Conservation (phyloP, 2,113 vertebrate genomes). For the Copsychus sechellarum region DNA sequence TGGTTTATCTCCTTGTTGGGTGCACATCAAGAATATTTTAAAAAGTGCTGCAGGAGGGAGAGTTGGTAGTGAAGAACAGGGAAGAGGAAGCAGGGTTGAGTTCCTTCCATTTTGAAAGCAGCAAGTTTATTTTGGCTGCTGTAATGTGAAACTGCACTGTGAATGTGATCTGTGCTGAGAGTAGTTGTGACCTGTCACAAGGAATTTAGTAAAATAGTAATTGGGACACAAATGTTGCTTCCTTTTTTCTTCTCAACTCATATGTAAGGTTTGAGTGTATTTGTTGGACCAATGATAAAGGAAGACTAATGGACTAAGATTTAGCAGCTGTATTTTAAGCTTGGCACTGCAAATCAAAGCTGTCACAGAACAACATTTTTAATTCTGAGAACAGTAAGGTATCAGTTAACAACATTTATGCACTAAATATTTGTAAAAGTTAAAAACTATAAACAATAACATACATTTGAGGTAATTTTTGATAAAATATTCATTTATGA, state of each 20-base stretch:
- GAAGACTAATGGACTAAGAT: neutral
- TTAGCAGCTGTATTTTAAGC: neutral
- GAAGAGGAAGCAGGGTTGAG: conserved; percentile 31
- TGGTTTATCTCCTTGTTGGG: neutral
- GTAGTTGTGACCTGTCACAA: conserved; percentile 12
- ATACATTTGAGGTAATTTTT: neutral
- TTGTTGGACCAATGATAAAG: neutral
- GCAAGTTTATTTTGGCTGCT: conserved; percentile 51
- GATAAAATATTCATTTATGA: neutral
- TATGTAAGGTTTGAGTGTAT: neutral
- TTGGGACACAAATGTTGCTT: neutral
- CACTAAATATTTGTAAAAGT: neutral
- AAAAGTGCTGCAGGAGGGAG: neutral
- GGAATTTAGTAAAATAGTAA: conserved; percentile 1
- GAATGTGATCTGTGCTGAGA: neutral
- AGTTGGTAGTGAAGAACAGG: neutral
- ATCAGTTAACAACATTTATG: neutral
- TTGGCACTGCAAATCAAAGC: neutral
- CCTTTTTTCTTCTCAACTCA: neutral
- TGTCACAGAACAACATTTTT: neutral
- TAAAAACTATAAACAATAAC: neutral
- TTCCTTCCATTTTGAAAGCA: conserved; percentile 63
- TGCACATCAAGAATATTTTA: neutral
- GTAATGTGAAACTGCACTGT: conserved; percentile 52
- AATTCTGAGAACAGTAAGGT: neutral